phyloP scores from a whole-genome alignment of 2,113 vertebrate genomes.

The Pitta sordida region DNA sequence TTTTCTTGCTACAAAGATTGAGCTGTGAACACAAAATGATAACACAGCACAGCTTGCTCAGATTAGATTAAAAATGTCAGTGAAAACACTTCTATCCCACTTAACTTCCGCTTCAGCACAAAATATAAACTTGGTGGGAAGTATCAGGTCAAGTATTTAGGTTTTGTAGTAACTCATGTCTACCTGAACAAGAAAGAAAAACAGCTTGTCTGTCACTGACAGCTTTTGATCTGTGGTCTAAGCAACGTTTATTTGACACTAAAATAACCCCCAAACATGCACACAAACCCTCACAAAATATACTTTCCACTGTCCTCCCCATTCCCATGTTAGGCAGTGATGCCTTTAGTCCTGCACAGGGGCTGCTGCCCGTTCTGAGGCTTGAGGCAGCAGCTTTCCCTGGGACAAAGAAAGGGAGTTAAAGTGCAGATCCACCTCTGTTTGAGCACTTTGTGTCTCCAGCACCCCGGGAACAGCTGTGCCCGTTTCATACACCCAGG shows the following conservation, averaged over 20 bases:
- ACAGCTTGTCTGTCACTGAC: neutral
- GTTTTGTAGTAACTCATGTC: neutral
- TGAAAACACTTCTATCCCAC: neutral
- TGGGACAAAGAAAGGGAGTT: neutral
- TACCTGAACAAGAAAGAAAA: neutral
- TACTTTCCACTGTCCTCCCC: neutral
- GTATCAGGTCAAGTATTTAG: neutral
- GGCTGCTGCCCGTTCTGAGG: neutral
- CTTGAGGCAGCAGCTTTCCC: neutral
- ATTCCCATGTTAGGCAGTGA: neutral
- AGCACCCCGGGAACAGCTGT: neutral
- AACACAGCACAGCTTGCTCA: neutral
- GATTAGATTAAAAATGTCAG: neutral
- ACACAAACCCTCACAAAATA: neutral
- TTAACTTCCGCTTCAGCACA: neutral
- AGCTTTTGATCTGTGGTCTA: neutral
- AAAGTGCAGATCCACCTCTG: neutral
- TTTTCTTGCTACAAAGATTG: neutral
- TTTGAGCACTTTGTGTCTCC: neutral
- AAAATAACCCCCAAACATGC: neutral
- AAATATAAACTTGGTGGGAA: neutral
- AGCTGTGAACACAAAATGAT: neutral
- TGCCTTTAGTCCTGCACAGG: neutral
- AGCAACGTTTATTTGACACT: neutral
- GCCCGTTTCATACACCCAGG: too few species aligned